Base-by-base conservation (phyloP, 2,797 vertebrate genomes). In the Rhinophrynus dorsalis region DNA sequence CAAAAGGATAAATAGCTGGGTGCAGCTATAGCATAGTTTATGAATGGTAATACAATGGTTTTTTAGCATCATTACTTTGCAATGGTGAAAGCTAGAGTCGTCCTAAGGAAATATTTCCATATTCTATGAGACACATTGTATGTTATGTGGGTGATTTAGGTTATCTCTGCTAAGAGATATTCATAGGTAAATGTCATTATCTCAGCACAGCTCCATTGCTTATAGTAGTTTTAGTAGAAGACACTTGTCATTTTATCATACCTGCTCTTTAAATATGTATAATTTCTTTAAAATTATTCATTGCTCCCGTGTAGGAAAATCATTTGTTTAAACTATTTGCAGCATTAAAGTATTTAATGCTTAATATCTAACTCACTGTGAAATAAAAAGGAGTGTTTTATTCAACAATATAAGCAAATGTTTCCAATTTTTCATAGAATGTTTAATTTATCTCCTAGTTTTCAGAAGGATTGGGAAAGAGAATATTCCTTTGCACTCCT, bases 151-250 rank as follows among this genome's bases (percentile, higher is more conserved):
- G 24, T 26, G 9, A 59, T 59, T 59, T 58, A 40, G 55, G 40
- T 59, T 59, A 15, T 44, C 23, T 59, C n/a, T 2, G n/a, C 12
- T 26, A 10, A 44, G 18, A 59, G 37, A 44, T 59, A 27, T 42
- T 29, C 23, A 13, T 30, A 59, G 35, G 56, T 42, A 59, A 44
- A 38, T 59, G 37, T 29, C 35, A 59, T 59, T 42, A 59, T 7
- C 55, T 13, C 24, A 27, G 24, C 24, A 12, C 35, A 2, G 24
- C 21, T 42, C 30, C 38, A 20, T 20, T 42, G 21, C 37, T n/a
- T 12, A 5, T 55, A 13, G 18, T n/a, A n/a, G 6, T 40, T 38
- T 10, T 6, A 23, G 52, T 24, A 32, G 6, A 5, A 17, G 30
- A 12, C 50, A 24, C 3, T 3, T 13, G 8, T 55, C 30, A 9